A percentile compares a stretch with the other conserved stretches of the same genome.
Conservation (phyloP, 2,797 vertebrate species). For the Artibeus jamaicensis region DNA sequence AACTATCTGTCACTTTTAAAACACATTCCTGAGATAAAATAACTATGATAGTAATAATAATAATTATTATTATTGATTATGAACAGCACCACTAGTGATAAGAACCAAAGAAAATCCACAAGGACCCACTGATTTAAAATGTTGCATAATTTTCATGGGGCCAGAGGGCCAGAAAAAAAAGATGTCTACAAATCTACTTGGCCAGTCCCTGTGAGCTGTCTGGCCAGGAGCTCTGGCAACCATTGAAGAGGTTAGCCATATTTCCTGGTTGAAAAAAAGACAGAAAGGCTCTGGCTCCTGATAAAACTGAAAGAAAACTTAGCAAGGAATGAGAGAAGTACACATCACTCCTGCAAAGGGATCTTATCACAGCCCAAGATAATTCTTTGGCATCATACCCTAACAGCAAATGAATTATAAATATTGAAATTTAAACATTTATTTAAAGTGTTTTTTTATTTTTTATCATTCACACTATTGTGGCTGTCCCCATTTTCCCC, state of each 20-base stretch:
- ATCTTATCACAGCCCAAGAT: not conserved
- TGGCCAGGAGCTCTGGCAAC: not conserved
- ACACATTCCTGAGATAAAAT: not conserved
- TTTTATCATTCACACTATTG: not conserved
- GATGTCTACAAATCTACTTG: not conserved
- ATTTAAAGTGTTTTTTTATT: not conserved
- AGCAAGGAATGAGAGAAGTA: not conserved
- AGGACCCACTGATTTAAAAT: not conserved
- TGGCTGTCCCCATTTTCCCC: not conserved
- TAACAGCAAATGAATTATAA: not conserved
- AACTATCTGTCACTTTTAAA: not conserved
- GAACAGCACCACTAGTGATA: not conserved
- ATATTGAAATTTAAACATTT: not conserved
- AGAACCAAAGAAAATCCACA: not conserved
- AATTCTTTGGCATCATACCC: not conserved
- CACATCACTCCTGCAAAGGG: accelerated
- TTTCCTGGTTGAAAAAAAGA: not conserved
- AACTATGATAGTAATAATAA: not conserved
- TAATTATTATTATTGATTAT: not conserved
- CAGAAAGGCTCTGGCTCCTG: not conserved
- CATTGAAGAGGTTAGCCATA: not conserved
- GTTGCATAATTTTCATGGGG: not conserved
- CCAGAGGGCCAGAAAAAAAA: not conserved
- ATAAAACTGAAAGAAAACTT: not conserved
- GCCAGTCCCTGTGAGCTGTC: too few relatives aligned